phyloP scores from a whole-genome alignment of 35 echinoderm and acorn worm species.

The Apostichopus japonicus region DNA sequence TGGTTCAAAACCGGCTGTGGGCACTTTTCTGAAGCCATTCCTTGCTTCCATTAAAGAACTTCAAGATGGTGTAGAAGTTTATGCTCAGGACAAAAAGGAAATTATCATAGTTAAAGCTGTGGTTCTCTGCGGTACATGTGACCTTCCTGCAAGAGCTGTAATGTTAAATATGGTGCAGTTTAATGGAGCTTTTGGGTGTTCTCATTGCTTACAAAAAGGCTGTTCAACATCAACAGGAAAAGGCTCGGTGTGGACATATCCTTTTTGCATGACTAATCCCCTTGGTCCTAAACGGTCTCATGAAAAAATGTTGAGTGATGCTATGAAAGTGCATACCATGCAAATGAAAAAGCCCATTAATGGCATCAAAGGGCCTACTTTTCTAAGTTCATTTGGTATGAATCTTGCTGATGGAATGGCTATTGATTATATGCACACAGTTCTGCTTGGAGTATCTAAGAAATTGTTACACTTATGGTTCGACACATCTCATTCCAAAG shows the following conservation, averaged over 20 bases:
- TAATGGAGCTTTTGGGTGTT: slow-evolving; percentile 6
- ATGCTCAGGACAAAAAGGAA: too few species aligned
- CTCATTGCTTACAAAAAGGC: neutral
- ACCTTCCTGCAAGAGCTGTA: slow-evolving; percentile 1
- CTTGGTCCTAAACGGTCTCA: slow-evolving; percentile 12
- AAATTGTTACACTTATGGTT: too few species aligned
- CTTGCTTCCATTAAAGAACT: neutral
- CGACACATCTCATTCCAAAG: too few species aligned
- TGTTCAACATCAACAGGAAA: neutral
- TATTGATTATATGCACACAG: slow-evolving; percentile 61
- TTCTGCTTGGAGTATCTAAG: too few species aligned
- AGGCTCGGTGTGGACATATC: neutral
- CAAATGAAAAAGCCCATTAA: neutral
- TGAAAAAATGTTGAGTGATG: neutral
- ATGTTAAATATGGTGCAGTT: slow-evolving; percentile 32
- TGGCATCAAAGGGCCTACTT: slow-evolving; percentile 35
- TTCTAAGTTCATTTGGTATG: neutral
- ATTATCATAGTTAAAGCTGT: neutral
- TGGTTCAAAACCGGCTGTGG: slow-evolving; percentile 40
- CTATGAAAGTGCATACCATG: neutral
- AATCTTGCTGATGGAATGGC: slow-evolving; percentile 46
- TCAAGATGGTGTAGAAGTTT: neutral
- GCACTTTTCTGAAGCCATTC: slow-evolving; percentile 48
- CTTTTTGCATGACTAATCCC: slow-evolving; percentile 17
- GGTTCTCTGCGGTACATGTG: slow-evolving; percentile 19